These are phyloP conservation scores for Erpornis zantholeuca DNA, from an alignment of 2,113 vertebrate species.

Conservation along the genomic window DNA sequence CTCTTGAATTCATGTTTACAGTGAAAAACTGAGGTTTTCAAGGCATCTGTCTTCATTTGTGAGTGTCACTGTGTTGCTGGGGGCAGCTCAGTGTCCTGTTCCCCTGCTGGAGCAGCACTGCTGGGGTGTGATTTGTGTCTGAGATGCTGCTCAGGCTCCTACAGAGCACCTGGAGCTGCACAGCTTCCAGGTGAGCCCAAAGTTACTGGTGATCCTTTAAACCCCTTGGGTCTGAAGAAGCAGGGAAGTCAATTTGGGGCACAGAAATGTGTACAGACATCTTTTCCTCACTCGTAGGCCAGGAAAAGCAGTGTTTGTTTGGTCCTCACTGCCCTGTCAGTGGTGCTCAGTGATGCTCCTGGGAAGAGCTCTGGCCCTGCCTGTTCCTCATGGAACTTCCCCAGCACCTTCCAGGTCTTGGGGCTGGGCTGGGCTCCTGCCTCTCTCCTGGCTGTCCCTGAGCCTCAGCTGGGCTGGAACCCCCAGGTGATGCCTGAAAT, in stretches of 20 bases:
- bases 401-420: fast-evolving
- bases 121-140: fast-evolving
- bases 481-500: no score
- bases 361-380: not conserved
- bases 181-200: not conserved
- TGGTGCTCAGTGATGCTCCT: fast-evolving
- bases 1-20: not conserved
- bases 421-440: not conserved
- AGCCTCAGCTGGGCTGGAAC: not conserved
- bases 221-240: not conserved
- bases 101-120: not conserved
- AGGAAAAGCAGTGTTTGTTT: not conserved
- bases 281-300: fast-evolving
- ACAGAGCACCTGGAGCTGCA: not conserved
- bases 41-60: not conserved
- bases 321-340: not conserved
- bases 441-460: not conserved
- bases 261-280: fast-evolving
- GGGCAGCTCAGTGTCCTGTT: not conserved
- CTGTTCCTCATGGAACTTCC: not conserved
- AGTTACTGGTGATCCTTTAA: fast-evolving
- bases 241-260: not conserved
- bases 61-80: not conserved
- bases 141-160: fast-evolving
- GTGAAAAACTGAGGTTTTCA: not conserved